phyloP scores from a whole-genome alignment of 2,113 vertebrate genomes.

The Manacus vitellinus region DNA sequence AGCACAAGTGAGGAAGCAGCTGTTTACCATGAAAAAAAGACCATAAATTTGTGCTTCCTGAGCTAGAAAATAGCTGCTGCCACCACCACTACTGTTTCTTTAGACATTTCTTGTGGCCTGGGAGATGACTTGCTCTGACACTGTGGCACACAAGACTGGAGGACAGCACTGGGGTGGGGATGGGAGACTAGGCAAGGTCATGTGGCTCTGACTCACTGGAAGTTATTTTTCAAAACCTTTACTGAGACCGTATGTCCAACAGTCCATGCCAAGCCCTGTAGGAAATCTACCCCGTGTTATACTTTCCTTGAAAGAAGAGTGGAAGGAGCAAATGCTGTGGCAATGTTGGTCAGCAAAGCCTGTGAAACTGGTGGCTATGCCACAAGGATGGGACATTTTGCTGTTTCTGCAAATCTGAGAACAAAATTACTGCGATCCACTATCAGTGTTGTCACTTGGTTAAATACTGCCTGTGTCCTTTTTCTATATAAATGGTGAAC shows the following conservation, averaged over 20 bases:
- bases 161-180: neutral
- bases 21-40: conserved; percentile 31
- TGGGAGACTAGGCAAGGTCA: neutral
- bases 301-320: conserved; percentile 34
- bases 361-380: neutral
- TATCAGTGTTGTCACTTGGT: neutral
- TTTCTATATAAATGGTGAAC: neutral
- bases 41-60: conserved; percentile 10
- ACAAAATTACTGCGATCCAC: neutral
- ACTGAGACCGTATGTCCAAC: neutral
- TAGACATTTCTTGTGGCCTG: conserved; percentile 7
- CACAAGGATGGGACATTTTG: neutral
- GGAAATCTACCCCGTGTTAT: neutral
- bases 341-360: neutral
- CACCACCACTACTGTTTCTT: neutral
- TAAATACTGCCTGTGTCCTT: neutral
- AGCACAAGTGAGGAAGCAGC: conserved; percentile 52
- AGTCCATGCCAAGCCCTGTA: neutral
- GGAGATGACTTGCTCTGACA: neutral
- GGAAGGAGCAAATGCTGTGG: neutral
- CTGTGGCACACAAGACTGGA: neutral
- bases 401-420: neutral
- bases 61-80: conserved; percentile 21
- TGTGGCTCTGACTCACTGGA: conserved; percentile 6
- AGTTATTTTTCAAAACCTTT: conserved; percentile 28